These are phyloP conservation scores for Xestobium rufovillosum DNA, from an alignment of 2,888 invertebrate genomes.

Conservation along the genomic window DNA sequence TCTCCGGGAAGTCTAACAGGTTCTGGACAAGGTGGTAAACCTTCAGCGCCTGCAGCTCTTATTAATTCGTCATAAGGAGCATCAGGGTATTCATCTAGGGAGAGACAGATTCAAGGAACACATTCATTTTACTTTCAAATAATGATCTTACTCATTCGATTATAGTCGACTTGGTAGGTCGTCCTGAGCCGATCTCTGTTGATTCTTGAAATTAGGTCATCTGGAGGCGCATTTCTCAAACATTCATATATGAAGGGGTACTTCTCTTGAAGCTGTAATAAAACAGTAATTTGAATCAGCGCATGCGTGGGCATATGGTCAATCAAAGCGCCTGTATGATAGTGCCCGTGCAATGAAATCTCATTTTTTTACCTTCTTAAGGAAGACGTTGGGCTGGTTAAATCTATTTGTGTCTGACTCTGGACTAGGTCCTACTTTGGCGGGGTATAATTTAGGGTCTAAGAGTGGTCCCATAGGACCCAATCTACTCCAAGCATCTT, in stretches of 20 bases:
- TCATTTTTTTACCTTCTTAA: slow-evolving; percentile 47
- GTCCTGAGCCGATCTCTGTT: slow-evolving; percentile 54
- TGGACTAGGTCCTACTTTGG: slow-evolving; percentile 49
- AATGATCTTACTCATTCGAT: slow-evolving; percentile 39
- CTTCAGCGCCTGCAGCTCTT: slow-evolving; percentile 49
- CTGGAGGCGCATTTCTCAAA: slow-evolving; percentile 50
- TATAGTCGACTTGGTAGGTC: slow-evolving; percentile 57
- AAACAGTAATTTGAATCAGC: slow-evolving; percentile 6
- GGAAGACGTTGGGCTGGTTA: slow-evolving; percentile 54
- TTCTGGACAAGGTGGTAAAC: slow-evolving; percentile 49
- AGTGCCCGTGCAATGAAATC: not conserved
- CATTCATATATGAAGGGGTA: slow-evolving; percentile 59
- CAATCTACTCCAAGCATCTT: slow-evolving; percentile 42
- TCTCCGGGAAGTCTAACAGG: slow-evolving; percentile 52
- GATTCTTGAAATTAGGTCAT: slow-evolving; percentile 52
- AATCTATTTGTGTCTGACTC: slow-evolving; percentile 49
- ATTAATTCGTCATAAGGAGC: slow-evolving; percentile 52
- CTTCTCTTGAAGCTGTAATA: slow-evolving; percentile 51
- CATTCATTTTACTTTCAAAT: not conserved
- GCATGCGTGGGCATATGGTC: too few relatives aligned
- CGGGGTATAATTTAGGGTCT: slow-evolving; percentile 56
- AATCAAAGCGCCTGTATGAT: not conserved
- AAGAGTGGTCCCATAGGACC: slow-evolving; percentile 55
- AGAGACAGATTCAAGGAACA: slow-evolving; percentile 7
- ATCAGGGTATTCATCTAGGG: slow-evolving; percentile 47